phyloP scores from a whole-genome alignment of 2,113 vertebrate species.

The Corythaixoides concolor region DNA sequence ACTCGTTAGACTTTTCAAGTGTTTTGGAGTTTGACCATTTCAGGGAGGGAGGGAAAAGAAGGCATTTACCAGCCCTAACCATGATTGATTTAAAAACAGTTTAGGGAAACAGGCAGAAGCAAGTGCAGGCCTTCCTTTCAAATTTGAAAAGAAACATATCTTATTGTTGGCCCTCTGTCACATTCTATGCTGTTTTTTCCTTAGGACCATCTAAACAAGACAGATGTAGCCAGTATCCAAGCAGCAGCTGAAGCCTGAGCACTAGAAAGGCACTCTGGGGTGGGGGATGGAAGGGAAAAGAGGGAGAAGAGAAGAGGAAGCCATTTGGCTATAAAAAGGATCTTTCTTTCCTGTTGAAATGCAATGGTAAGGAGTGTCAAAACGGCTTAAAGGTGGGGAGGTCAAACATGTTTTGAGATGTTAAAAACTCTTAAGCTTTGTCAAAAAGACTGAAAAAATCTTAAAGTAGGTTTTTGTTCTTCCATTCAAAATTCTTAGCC shows the following conservation, averaged over 20 bases:
- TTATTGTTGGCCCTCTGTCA: conserved; percentile 27
- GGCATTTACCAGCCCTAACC: neutral
- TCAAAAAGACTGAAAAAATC: neutral
- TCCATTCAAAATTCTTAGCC: conserved; percentile 3
- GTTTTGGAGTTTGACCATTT: conserved; percentile 19
- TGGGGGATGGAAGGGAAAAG: conserved; percentile 56
- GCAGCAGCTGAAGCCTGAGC: conserved; percentile 56
- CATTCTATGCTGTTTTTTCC: conserved; percentile 47
- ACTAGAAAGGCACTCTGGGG: conserved; percentile 40
- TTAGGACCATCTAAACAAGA: conserved; percentile 57
- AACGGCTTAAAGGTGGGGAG: conserved; percentile 65
- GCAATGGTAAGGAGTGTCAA: conserved; percentile 63
- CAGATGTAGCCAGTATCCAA: conserved; percentile 53
- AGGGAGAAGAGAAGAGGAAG: conserved; percentile 59
- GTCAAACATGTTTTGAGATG: conserved; percentile 64
- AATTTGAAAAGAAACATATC: conserved; percentile 43
- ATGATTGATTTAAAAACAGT: conserved; percentile 39
- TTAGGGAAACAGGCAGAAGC: conserved; percentile 35
- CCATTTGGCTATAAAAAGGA: conserved; percentile 73
- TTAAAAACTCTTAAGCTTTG: conserved; percentile 53
- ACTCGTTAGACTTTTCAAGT: neutral
- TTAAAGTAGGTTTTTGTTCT: conserved; percentile 22
- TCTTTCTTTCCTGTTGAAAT: conserved; percentile 72
- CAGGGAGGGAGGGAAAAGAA: neutral
- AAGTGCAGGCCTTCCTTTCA: conserved; percentile 45